Evolutionary conservation across 2,888 invertebrate genomes (phyloP).

Genomic region (Calliphora vomitoria): DNA sequence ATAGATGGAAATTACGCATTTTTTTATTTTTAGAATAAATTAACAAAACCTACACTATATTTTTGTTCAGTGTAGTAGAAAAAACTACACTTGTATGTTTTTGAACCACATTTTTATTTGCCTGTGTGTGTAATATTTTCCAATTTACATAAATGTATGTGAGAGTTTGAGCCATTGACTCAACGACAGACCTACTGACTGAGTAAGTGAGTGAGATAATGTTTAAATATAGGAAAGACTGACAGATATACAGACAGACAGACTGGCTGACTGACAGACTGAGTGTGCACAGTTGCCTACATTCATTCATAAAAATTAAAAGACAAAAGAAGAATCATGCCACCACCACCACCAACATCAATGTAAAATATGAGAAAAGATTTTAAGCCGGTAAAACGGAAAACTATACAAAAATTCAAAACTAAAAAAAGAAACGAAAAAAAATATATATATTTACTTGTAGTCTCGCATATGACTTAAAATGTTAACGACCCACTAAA

Average conservation of each 20-base stretch:
- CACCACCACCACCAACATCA: slow-evolving; percentile 39
- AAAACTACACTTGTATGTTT: slow-evolving; percentile 35
- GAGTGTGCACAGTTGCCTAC: slow-evolving; percentile 54
- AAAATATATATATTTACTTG: neutral
- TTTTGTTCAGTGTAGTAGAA: slow-evolving; percentile 13
- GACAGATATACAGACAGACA: neutral
- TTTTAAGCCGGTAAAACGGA: slow-evolving; percentile 65
- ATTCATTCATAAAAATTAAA: slow-evolving; percentile 67
- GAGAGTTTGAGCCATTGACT: slow-evolving; percentile 51
- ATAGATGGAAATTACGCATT: no score
- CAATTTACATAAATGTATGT: slow-evolving; percentile 16
- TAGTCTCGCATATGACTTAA: slow-evolving; percentile 41
- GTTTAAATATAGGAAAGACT: slow-evolving; percentile 8
- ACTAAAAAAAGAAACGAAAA: slow-evolving; percentile 15
- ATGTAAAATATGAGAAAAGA: slow-evolving; percentile 56
- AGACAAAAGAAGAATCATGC: slow-evolving; percentile 66
- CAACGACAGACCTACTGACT: slow-evolving; percentile 54
- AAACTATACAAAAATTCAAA: slow-evolving; percentile 46
- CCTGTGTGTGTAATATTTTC: neutral
- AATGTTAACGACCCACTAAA: slow-evolving; percentile 67
- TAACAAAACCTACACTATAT: neutral
- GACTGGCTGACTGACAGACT: slow-evolving; percentile 3
- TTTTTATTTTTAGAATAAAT: no score
- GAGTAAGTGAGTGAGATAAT: slow-evolving; percentile 34
- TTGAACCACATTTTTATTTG: slow-evolving; percentile 9